Evolutionary conservation across 2,888 invertebrate genomes (phyloP), one percentile per base, ranked within the genome.

Genomic region (Caenorhabditis sp.): DNA sequence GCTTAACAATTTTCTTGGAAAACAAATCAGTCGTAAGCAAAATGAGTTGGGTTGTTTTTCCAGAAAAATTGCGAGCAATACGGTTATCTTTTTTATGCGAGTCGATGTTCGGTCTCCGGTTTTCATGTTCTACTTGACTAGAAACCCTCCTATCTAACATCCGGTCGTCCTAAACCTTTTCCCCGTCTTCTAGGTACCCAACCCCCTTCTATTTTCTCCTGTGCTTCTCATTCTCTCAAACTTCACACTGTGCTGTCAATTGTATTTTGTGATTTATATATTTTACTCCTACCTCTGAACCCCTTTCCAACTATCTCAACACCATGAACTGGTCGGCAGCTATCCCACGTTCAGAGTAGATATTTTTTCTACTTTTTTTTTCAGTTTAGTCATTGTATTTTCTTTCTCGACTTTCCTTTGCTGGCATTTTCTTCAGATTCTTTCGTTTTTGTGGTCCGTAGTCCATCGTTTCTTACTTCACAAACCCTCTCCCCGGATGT

Each of bases 41-140:
- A 30, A 8, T 30, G 3, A 1, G 15, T 1, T 26, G 22, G 26
- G 1, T 13, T 32, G 15, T 15, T 46, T 13, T 32, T 15, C 26
- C 46, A 39, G 24, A 11, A 50, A 59, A 58, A 50, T 43, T 20
- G 8, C 39, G 24, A 50, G 73, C 46, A 20, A 35, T 75, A 75
- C 75, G 75, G 75, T 68, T 75, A 56, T 13, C 7, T 46, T 50
- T 22, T 30, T 9, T 39, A 46, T 62, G 75, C 75, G 75, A 68
- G 75, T 75, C 53, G 62, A 56, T 62, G 61, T 68, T 68, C 68
- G 75, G 75, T 75, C 75, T 75, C 68, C 68, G 62, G 62, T 68
- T 75, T 75, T 68, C 56, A 37, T 32, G 35, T 70, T 61, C 52
- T 53, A 22, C 37, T 50, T 48, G 61, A 48, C 37, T 62, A 71